phyloP scores from a whole-genome alignment of 2,797 vertebrate species.

The Rhinogobio ventralis region DNA sequence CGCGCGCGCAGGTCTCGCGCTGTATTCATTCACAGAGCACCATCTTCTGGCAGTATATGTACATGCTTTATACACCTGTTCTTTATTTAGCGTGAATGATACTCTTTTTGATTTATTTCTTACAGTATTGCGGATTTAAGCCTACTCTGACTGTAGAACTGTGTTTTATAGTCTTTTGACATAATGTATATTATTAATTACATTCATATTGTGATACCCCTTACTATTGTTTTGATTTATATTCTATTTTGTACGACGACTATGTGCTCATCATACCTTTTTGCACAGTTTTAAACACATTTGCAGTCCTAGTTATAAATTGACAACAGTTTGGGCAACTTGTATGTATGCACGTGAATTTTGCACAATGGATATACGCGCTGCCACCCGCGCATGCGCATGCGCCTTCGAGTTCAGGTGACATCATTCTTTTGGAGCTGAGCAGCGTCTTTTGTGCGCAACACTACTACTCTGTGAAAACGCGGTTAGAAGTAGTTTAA shows the following conservation, averaged over 20 bases:
- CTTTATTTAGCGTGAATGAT: not conserved
- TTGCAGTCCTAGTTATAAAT: not conserved
- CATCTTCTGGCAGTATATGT: conserved; percentile 36
- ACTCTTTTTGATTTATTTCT: not conserved
- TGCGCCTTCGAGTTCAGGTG: conserved; percentile 11
- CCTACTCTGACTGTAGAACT: not conserved
- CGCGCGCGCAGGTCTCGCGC: not conserved
- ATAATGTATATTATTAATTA: no score
- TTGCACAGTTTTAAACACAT: not conserved
- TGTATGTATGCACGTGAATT: no score
- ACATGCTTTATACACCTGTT: conserved; percentile 1
- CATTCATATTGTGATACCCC: not conserved
- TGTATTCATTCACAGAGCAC: conserved; percentile 16
- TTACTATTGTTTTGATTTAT: not conserved
- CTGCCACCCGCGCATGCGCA: conserved; percentile 16
- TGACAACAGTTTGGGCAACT: not conserved
- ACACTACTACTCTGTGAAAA: not conserved
- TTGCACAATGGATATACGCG: not conserved
- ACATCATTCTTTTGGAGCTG: conserved; percentile 43
- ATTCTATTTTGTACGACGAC: not conserved
- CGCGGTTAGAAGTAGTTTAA: not conserved
- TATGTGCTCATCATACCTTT: not conserved
- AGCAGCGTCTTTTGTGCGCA: conserved; percentile 27
- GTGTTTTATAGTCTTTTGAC: not conserved
- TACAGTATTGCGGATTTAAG: not conserved